Percentiles rank a stretch among this genome's conserved stretches.
Conservation (phyloP, 2,113 vertebrate species). For the Tachuris rubrigastra region DNA sequence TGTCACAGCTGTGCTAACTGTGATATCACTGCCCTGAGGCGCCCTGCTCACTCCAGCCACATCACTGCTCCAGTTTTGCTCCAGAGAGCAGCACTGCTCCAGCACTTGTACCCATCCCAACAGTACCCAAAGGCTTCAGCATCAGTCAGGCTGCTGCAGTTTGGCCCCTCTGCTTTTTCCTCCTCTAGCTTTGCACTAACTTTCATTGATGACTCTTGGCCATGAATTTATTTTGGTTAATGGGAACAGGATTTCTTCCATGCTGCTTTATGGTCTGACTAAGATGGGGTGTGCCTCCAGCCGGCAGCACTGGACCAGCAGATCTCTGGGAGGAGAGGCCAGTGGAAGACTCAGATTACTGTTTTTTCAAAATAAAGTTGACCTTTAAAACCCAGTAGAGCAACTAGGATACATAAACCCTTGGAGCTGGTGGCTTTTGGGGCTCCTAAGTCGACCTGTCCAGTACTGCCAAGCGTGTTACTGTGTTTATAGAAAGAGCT, state of each 20-base stretch:
- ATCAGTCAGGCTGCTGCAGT: neutral
- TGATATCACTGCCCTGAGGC: accelerated
- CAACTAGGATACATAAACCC: neutral
- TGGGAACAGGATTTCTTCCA: neutral
- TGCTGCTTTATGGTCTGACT: neutral
- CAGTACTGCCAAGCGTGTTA: neutral
- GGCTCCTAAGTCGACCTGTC: neutral
- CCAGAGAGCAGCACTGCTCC: neutral
- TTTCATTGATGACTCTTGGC: neutral
- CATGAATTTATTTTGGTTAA: neutral
- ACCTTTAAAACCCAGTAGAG: constrained; percentile 17
- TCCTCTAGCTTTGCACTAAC: neutral
- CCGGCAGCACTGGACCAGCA: neutral
- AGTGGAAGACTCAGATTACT: neutral
- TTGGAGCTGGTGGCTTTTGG: neutral
- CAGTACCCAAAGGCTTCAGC: neutral
- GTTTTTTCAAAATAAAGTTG: constrained; percentile 20
- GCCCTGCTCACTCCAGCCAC: neutral
- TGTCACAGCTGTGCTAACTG: neutral
- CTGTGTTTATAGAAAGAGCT: neutral
- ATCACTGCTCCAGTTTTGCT: neutral
- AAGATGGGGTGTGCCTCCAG: neutral
- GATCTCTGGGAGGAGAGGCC: neutral
- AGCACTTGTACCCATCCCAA: neutral
- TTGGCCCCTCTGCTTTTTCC: neutral